Evolutionary conservation across 2,113 vertebrate species (phyloP).

Genomic region (Psilopogon haemacephalus): DNA sequence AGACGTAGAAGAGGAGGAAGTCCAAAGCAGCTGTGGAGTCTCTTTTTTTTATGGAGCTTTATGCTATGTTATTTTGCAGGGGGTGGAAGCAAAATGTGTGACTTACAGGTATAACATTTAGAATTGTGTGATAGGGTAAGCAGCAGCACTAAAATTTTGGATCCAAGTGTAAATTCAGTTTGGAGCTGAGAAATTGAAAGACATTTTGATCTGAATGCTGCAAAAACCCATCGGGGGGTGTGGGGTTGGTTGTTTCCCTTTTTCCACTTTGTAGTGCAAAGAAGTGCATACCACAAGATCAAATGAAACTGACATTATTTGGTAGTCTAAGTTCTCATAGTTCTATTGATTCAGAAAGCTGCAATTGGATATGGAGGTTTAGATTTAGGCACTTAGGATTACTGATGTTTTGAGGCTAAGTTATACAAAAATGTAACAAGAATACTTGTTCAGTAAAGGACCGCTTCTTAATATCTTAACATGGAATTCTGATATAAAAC

Average conservation of each 20-base stretch:
- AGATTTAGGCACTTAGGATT: slow-evolving; percentile 52
- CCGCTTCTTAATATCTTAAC: slow-evolving; percentile 15
- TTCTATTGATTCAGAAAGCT: slow-evolving; percentile 66
- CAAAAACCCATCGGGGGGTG: neutral
- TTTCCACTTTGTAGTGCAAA: slow-evolving; percentile 65
- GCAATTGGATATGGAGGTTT: slow-evolving; percentile 19
- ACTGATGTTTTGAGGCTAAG: slow-evolving; percentile 3
- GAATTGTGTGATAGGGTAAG: neutral
- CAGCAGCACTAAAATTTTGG: neutral
- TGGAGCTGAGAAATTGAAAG: slow-evolving; percentile 40
- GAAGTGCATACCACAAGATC: slow-evolving; percentile 47
- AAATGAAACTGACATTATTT: slow-evolving; percentile 66
- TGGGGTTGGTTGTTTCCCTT: neutral
- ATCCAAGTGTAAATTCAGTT: slow-evolving; percentile 38
- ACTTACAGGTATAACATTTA: slow-evolving; percentile 23
- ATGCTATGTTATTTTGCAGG: neutral
- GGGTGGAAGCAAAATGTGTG: neutral
- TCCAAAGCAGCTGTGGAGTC: slow-evolving; percentile 10
- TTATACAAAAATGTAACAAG: neutral
- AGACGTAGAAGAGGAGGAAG: neutral
- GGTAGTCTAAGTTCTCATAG: slow-evolving; percentile 45
- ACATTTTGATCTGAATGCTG: slow-evolving; percentile 61
- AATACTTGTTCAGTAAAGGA: slow-evolving; percentile 1
- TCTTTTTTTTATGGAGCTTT: neutral
- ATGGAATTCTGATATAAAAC: slow-evolving; percentile 16